Evolutionary conservation across 2,113 vertebrate species (phyloP), one percentile per base, ranked within the genome.

Genomic region (Plecotus auritus): DNA sequence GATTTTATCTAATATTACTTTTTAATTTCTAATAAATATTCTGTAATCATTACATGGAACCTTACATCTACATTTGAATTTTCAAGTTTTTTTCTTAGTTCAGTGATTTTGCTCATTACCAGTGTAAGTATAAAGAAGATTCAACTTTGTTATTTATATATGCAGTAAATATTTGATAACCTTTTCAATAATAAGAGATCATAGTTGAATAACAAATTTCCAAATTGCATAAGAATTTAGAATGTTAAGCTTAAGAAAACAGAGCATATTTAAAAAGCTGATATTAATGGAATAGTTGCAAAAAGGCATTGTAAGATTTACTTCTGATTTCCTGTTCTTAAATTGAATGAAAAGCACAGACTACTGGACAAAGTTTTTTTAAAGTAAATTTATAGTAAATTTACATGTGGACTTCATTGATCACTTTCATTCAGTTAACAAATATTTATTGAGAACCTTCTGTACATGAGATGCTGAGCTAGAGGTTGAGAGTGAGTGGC

Each of bases 1-100:
- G 49, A 73, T 70, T 85, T 89, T 88, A 90, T 67, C 22, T 92
- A 77, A 70, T 85, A 56, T 73, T 40, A 69, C 26, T 93, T 95
- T 90, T 37, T 66, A 82, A 83, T 86, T 76, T 96, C 64, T 88
- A 86, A 93, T 76, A 88, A 94, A 91, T 74, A 93, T 87, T 93
- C 74, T 90, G 13, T 72, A 88, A 69, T 91, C 69, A 93, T 83
- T 94, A 32, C 61, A 61, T 40, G 56, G 16, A 83, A 16, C 3
- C n/a, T 23, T 91, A 84, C 2, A 89, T 59, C 59, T 81, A 67
- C 70, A 93, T 59, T 94, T 93, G 11, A 5, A 56, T 92, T 89
- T 93, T 82, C 2, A 72, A 74, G 42, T 66, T 76, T 61, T 32
- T 47, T 40, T 66, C n/a, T 86, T 94, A 91, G 30, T 61, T 83